These are phyloP conservation scores for Catamblyrhynchus diadema DNA, from an alignment of 2,797 vertebrate genomes.

Conservation along the genomic window DNA sequence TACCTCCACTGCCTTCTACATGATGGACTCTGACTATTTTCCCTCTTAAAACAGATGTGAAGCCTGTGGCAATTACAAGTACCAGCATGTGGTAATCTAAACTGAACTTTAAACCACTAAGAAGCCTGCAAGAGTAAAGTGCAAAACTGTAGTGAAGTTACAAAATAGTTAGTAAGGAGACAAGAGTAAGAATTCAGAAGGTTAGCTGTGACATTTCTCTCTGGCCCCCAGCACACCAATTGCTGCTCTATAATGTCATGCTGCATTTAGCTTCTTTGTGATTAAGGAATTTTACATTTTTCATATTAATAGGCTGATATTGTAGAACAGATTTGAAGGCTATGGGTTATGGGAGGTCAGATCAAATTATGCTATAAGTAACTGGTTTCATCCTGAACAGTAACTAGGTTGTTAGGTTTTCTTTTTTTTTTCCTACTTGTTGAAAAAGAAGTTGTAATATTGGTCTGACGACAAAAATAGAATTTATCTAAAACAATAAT, in stretches of 20 bases:
- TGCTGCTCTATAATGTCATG: conserved; percentile 31
- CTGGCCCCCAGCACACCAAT: conserved; percentile 20
- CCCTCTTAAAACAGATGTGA: not conserved
- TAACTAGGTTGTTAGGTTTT: not conserved
- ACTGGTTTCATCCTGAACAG: not conserved
- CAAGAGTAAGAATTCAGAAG: not conserved
- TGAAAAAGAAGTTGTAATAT: not conserved
- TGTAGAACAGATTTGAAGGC: not conserved
- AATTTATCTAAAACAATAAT: not conserved
- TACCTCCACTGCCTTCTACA: not conserved
- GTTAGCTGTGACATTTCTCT: conserved; percentile 43
- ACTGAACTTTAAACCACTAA: not conserved
- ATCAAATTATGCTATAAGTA: not conserved
- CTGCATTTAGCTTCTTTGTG: not conserved
- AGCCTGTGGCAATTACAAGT: not conserved
- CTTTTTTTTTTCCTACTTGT: not conserved
- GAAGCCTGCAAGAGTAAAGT: not conserved
- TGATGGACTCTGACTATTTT: not conserved
- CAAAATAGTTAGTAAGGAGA: not conserved
- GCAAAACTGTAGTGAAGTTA: not conserved
- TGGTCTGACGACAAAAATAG: not conserved
- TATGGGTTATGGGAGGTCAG: not conserved
- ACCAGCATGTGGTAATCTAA: not conserved
- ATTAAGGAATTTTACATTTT: conserved; percentile 40
- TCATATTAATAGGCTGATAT: not conserved